These are phyloP conservation scores for Meta bourneti DNA, from an alignment of 2,888 invertebrate genomes.

Conservation along the genomic window DNA sequence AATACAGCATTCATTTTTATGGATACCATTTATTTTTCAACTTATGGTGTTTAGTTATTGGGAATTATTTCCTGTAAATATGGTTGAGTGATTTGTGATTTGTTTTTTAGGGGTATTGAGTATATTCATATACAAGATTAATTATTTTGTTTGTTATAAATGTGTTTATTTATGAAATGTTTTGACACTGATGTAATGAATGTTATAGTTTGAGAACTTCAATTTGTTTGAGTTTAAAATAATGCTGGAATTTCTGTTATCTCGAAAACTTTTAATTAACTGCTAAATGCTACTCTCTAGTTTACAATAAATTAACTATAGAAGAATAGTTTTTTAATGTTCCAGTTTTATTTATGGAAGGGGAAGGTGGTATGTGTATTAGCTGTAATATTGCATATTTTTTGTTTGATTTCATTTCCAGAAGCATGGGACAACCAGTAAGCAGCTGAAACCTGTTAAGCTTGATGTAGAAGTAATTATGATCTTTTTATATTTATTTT, in stretches of 20 bases:
- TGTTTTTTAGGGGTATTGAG: background rate
- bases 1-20: too few species aligned
- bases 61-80: background rate
- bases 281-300: too few species aligned
- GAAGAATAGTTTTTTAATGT: background rate
- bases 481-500: conserved; percentile 5
- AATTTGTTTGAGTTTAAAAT: too few species aligned
- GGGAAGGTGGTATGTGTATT: too few species aligned
- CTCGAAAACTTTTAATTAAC: too few species aligned
- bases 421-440: conserved; percentile 98
- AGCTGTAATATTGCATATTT: background rate
- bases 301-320: background rate
- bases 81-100: background rate
- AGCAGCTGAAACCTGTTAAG: conserved; percentile 93
- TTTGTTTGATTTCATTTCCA: conserved; percentile 80
- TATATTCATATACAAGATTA: background rate
- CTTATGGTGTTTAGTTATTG: too few species aligned
- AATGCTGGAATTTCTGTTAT: too few species aligned
- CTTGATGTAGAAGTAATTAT: conserved; percentile 89
- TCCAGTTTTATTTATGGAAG: too few species aligned
- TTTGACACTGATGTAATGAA: too few species aligned
- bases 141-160: background rate
- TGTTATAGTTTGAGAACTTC: too few species aligned
- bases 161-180: too few species aligned
- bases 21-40: too few species aligned